Conservation (phyloP, 2,888 invertebrate genomes). For the Oscheius sp. region DNA sequence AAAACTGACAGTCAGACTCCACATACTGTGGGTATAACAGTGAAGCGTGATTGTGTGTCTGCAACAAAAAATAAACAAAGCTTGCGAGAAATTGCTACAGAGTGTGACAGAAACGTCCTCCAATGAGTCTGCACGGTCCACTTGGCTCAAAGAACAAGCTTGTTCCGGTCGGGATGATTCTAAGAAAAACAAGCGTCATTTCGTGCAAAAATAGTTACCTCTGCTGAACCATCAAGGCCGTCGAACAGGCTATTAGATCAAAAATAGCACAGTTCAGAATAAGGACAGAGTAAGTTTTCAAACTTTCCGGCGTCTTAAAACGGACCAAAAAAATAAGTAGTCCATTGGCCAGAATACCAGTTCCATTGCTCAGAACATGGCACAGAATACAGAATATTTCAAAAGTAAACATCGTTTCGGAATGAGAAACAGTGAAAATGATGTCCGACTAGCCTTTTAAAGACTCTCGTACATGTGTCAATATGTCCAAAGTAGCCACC, state of each 20-base stretch:
- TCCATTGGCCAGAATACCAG: conserved; percentile 24
- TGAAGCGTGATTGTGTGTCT: conserved; percentile 6
- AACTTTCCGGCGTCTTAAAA: conserved; percentile 30
- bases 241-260: conserved; percentile 45
- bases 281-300: conserved; percentile 44
- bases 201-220: neutral
- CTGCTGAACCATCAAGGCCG: conserved; percentile 46
- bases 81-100: neutral
- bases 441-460: too few relatives aligned
- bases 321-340: conserved; percentile 29
- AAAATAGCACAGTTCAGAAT: conserved; percentile 45
- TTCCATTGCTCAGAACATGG: conserved; percentile 9
- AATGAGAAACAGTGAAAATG: too few relatives aligned
- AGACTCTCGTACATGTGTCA: too few relatives aligned
- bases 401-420: neutral
- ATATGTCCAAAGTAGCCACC: too few relatives aligned
- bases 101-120: neutral
- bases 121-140: neutral
- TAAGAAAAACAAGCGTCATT: too few relatives aligned
- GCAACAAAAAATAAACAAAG: neutral
- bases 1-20: neutral
- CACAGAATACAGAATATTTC: neutral
- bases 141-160: neutral
- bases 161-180: too few relatives aligned
- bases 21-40: conserved; percentile 7